These are phyloP conservation scores for Alviniconcha marisindica DNA, from an alignment of 1,140 invertebrate genomes.

Conservation along the genomic window DNA sequence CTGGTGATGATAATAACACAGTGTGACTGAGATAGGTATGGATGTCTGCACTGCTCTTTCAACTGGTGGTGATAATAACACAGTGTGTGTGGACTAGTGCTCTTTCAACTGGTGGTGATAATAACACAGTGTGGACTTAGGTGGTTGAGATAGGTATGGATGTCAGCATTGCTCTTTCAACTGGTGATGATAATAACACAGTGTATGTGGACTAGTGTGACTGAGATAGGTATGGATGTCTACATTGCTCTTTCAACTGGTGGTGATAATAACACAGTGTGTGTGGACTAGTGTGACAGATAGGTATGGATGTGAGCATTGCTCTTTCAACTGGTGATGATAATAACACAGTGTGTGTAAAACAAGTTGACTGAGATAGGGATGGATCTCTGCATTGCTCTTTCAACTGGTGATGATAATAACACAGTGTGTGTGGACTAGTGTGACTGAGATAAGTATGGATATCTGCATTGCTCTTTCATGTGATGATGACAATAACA, in stretches of 20 bases:
- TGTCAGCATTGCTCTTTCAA: constrained; percentile 32
- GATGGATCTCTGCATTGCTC: not conserved
- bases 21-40: not conserved
- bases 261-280: not conserved
- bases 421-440: not conserved
- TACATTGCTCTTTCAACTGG: constrained; percentile 26
- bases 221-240: too few species aligned
- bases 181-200: too few species aligned
- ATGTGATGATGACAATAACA: too few species aligned
- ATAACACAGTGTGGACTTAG: too few species aligned
- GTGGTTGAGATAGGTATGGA: constrained; percentile 27
- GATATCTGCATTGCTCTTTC: too few species aligned
- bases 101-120: constrained; percentile 32
- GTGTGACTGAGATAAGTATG: not conserved
- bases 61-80: too few species aligned
- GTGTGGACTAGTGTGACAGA: constrained; percentile 36
- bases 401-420: constrained; percentile 26
- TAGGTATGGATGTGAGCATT: constrained; percentile 31
- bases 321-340: too few species aligned
- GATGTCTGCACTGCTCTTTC: constrained; percentile 1
- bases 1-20: not conserved
- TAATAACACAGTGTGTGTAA: too few species aligned
- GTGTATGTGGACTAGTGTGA: too few species aligned
- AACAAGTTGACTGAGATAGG: too few species aligned
- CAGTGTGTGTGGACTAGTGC: too few species aligned